These are phyloP conservation scores for Mirounga angustirostris DNA, from an alignment of 2,113 vertebrate species.

Conservation along the genomic window DNA sequence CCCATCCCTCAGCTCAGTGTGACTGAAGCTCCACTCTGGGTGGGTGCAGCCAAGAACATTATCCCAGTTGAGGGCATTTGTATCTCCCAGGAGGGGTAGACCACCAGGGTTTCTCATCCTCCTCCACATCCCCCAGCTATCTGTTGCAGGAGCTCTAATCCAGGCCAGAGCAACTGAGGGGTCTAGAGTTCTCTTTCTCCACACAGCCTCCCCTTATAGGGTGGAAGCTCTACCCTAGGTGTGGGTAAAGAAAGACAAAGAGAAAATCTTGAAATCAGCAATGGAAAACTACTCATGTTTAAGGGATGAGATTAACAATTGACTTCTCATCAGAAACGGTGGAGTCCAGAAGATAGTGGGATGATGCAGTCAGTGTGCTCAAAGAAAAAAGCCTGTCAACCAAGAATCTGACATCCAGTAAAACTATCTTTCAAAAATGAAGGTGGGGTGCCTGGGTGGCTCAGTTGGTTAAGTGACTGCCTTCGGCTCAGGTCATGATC, in stretches of 20 bases:
- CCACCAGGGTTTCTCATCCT: background rate
- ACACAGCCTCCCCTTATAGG: background rate
- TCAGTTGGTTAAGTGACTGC: no score
- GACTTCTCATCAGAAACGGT: background rate
- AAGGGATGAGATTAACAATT: background rate
- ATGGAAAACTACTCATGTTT: background rate
- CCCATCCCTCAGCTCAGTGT: background rate
- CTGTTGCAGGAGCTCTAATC: background rate
- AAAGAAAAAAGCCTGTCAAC: background rate
- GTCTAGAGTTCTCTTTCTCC: background rate
- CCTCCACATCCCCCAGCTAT: rapidly evolving
- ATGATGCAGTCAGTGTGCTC: background rate
- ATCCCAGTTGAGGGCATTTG: background rate
- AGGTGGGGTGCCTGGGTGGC: background rate
- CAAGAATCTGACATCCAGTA: background rate
- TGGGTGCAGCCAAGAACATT: background rate
- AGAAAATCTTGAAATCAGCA: background rate
- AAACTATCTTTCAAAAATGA: background rate
- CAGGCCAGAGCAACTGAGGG: background rate
- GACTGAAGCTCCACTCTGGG: background rate
- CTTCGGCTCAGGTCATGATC: no score
- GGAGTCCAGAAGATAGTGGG: background rate
- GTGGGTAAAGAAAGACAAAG: background rate
- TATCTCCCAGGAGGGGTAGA: background rate
- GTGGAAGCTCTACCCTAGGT: background rate